Conservation (phyloP, 2,113 vertebrate species). For the Vicugna pacos region DNA sequence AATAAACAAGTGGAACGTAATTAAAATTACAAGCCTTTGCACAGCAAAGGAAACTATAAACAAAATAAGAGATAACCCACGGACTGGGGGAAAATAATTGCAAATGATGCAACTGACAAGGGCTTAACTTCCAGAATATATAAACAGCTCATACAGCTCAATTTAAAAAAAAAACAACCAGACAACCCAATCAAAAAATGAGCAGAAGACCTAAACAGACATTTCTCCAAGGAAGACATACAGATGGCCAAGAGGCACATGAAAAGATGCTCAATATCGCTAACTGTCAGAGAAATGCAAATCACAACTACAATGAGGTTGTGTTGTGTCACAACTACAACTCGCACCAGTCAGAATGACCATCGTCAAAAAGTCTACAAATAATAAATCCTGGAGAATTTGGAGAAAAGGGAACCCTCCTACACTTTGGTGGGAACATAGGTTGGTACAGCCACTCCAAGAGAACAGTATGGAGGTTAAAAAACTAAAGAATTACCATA, state of each 20-base stretch:
- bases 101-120: not conserved
- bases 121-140: not conserved
- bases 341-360: not conserved
- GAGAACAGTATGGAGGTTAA: no score
- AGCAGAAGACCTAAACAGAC: not conserved
- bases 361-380: not conserved
- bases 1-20: no score
- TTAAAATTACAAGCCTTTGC: no score
- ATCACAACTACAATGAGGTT: not conserved
- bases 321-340: no score
- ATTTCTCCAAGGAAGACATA: not conserved
- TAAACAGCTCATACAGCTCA: not conserved
- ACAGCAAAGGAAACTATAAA: no score
- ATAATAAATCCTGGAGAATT: not conserved
- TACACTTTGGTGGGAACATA: not conserved
- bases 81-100: no score
- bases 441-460: no score
- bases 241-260: not conserved
- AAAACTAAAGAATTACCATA: no score
- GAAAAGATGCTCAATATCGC: not conserved
- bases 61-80: no score
- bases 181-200: not conserved
- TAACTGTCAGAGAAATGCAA: not conserved
- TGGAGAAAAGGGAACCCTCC: not conserved
- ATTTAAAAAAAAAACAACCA: not conserved